Evolutionary conservation across 2,113 vertebrate species (phyloP).

Genomic region (Coracopsis vasa): DNA sequence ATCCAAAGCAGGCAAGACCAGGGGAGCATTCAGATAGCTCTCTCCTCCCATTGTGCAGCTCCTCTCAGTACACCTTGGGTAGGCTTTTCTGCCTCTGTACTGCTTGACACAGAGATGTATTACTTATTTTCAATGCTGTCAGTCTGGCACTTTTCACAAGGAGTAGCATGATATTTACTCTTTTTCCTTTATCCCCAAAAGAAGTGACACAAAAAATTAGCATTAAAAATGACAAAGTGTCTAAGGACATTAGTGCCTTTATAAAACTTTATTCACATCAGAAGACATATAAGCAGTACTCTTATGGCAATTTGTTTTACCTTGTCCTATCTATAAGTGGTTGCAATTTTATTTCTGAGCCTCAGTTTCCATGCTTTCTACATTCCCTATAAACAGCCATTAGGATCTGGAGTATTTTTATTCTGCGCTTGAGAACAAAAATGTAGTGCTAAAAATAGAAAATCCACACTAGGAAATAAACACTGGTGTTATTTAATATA

Average conservation of each 20-base stretch:
- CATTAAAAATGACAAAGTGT: neutral
- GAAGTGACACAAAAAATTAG: neutral
- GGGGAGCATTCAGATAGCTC: neutral
- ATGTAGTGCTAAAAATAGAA: neutral
- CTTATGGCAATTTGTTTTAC: neutral
- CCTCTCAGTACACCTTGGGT: neutral
- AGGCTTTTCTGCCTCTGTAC: neutral
- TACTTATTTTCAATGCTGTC: neutral
- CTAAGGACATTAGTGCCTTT: neutral
- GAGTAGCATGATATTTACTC: neutral
- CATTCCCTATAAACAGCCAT: neutral
- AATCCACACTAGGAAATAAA: neutral
- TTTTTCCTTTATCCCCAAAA: neutral
- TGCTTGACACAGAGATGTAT: neutral
- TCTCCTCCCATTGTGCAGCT: neutral
- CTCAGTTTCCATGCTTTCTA: neutral
- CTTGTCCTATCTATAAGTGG: neutral
- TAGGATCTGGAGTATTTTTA: neutral
- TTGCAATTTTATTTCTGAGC: neutral
- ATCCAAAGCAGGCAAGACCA: rapidly evolving
- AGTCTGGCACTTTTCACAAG: neutral
- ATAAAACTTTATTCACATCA: neutral
- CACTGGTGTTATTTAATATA: neutral
- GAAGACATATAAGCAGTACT: neutral
- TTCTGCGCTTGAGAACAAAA: neutral